These are phyloP conservation scores for Herpetotheres cachinnans DNA, from an alignment of 2,113 vertebrate species.

Conservation along the genomic window DNA sequence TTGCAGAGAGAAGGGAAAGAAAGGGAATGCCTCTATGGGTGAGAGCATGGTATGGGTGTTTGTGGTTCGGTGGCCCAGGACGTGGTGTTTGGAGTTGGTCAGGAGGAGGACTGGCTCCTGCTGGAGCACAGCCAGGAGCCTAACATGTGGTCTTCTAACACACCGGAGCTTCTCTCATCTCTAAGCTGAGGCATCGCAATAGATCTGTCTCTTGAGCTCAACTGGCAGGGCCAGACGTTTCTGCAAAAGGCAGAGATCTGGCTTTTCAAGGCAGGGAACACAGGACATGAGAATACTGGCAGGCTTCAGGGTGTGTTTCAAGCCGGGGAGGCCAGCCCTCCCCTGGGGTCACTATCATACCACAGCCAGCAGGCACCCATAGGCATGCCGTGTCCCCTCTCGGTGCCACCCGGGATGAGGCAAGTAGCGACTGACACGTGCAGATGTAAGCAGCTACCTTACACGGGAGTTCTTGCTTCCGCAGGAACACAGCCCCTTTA, in stretches of 20 bases:
- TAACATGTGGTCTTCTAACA: neutral
- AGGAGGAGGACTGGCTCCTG: neutral
- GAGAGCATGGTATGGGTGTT: neutral
- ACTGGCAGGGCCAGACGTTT: neutral
- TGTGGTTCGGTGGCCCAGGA: neutral
- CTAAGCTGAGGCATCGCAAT: neutral
- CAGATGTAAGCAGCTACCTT: rapidly evolving
- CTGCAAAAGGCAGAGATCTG: neutral
- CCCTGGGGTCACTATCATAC: rapidly evolving
- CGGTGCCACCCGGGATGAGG: rapidly evolving
- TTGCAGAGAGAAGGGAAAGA: neutral
- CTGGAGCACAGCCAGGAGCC: neutral
- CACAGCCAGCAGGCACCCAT: neutral
- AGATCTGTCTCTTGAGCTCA: neutral
- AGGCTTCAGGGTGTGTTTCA: neutral
- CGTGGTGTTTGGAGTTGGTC: neutral
- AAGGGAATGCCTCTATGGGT: neutral
- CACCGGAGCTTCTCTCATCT: neutral
- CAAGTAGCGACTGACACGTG: neutral
- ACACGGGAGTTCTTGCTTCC: neutral
- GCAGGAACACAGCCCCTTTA: neutral
- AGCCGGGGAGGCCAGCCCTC: neutral
- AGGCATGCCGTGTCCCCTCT: rapidly evolving
- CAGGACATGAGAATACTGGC: neutral
- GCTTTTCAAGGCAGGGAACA: neutral